Evolutionary conservation across 2,888 invertebrate genomes (phyloP).

Genomic region (Agrotis segetum): DNA sequence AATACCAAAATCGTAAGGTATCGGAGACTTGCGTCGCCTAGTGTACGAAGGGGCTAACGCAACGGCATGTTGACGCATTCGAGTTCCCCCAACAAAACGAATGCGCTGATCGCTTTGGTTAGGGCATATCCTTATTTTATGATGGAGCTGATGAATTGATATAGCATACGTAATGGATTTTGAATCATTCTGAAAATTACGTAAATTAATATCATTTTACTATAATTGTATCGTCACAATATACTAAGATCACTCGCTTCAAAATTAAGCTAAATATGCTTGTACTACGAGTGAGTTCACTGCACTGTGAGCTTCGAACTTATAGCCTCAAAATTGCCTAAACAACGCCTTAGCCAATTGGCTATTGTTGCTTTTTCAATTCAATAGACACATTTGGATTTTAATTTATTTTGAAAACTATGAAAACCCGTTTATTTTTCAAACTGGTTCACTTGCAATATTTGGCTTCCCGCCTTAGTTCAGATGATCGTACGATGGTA

Average conservation of each 20-base stretch:
- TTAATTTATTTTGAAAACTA: not conserved
- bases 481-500: conserved; percentile 20
- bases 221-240: not conserved
- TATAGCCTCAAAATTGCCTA: conserved; percentile 17
- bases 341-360: conserved; percentile 42
- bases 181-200: conserved; percentile 17
- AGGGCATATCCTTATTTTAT: not conserved
- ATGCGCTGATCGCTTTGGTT: too few relatives aligned
- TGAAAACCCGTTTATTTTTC: not conserved
- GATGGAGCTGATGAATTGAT: not conserved
- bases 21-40: too few relatives aligned
- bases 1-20: too few relatives aligned
- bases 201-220: not conserved
- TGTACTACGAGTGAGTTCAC: conserved; percentile 27
- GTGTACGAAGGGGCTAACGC: too few relatives aligned
- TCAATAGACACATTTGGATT: conserved; percentile 21
- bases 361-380: conserved; percentile 44
- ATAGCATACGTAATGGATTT: not conserved
- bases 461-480: conserved; percentile 47
- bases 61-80: not conserved
- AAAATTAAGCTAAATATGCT: conserved; percentile 55
- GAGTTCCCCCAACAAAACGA: too few relatives aligned
- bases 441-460: conserved; percentile 41
- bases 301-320: conserved; percentile 20
- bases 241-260: conserved; percentile 5